Conservation (phyloP, 2,113 vertebrate genomes). For the Periophthalmodon schlosseri region DNA sequence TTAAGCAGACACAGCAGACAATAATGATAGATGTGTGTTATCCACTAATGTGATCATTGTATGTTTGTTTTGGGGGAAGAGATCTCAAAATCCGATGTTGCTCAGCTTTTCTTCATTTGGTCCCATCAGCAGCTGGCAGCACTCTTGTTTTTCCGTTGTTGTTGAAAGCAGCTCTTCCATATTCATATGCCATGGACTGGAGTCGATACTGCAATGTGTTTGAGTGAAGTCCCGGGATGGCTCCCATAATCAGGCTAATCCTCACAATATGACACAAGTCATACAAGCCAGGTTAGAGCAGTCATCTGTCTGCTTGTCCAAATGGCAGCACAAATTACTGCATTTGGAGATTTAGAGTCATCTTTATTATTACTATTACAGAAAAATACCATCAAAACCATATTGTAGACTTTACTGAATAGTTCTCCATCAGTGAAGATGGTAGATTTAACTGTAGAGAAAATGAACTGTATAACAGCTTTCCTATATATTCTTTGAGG, state of each 20-base stretch:
- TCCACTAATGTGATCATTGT: conserved; percentile 67
- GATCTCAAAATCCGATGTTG: conserved; percentile 63
- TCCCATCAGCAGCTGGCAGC: conserved; percentile 70
- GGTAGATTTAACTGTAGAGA: no score
- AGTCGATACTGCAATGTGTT: conserved; percentile 19
- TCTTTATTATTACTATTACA: background rate
- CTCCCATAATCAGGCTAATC: conserved; percentile 11
- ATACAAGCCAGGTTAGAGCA: conserved; percentile 4
- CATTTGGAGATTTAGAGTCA: background rate
- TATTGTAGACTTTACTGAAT: no score
- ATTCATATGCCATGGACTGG: conserved; percentile 65
- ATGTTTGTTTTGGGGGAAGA: conserved; percentile 72
- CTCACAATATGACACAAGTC: conserved; percentile 24
- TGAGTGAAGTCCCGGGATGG: conserved; percentile 19
- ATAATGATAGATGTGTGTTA: conserved; percentile 62
- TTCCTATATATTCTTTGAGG: no score
- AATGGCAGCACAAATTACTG: conserved; percentile 12
- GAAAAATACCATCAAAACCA: no score
- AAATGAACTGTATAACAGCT: no score
- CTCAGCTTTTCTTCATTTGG: conserved; percentile 71
- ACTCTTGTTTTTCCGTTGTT: conserved; percentile 69
- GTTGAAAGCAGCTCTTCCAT: conserved; percentile 69
- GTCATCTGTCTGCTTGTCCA: background rate
- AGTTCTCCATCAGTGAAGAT: no score
- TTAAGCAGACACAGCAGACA: conserved; percentile 54